phyloP scores from a whole-genome alignment of 2,888 invertebrate species.

The Cyrtodaria siliqua region DNA sequence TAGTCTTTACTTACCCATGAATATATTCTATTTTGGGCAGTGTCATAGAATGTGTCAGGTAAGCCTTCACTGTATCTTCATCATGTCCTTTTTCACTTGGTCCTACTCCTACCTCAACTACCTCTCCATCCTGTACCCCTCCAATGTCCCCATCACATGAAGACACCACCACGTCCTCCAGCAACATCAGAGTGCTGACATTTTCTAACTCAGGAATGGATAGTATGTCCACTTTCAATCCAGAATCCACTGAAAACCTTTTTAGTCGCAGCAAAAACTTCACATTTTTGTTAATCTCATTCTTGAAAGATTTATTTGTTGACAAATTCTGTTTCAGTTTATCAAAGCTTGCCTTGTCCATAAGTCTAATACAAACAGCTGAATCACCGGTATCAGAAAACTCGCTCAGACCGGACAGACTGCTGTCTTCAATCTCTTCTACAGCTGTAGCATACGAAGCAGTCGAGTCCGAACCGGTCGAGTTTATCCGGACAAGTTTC shows the following conservation, averaged over 20 bases:
- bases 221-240: constrained; percentile 44
- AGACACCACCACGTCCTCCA: constrained; percentile 51
- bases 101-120: constrained; percentile 32
- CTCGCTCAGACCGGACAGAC: constrained; percentile 15
- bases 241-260: neutral
- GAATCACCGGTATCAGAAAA: constrained; percentile 5
- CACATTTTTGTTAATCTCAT: neutral
- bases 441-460: constrained; percentile 36
- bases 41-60: constrained; percentile 34
- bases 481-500: constrained; percentile 21
- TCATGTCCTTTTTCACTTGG: neutral
- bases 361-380: constrained; percentile 25
- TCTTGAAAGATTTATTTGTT: neutral
- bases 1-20: constrained; percentile 62
- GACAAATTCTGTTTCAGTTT: constrained; percentile 9
- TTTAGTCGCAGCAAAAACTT: no score
- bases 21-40: constrained; percentile 43
- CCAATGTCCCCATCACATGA: constrained; percentile 44
- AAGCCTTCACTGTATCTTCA: constrained; percentile 31
- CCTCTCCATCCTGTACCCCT: constrained; percentile 44
- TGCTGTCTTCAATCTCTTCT: constrained; percentile 13
- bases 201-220: constrained; percentile 40
- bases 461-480: constrained; percentile 41
- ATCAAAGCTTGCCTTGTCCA: constrained; percentile 12
- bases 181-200: constrained; percentile 40